Evolutionary conservation across 2,797 vertebrate genomes (phyloP).

Genomic region (Parauchenoglanis punctatus): DNA sequence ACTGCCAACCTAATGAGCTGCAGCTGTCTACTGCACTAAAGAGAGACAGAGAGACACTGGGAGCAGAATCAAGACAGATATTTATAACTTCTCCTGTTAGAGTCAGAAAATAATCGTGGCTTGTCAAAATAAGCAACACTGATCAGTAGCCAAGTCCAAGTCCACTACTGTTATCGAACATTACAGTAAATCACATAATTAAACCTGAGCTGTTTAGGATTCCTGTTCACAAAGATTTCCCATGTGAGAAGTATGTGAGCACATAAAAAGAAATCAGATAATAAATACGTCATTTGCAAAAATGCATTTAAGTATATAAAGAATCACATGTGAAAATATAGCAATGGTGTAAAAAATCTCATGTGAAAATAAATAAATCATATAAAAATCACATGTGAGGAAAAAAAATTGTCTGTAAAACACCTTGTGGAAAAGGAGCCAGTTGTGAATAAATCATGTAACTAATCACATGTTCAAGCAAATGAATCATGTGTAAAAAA

Average conservation of each 20-base stretch:
- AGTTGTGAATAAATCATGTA: too few relatives aligned
- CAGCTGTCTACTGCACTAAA: slow-evolving; percentile 68
- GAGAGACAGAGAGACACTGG: slow-evolving; percentile 9
- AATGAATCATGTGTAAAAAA: too few relatives aligned
- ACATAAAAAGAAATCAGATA: neutral
- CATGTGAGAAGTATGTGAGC: neutral
- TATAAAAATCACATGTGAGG: neutral
- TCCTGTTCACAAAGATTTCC: neutral
- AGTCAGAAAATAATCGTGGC: slow-evolving; percentile 28
- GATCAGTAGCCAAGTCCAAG: neutral
- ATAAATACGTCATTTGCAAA: too few relatives aligned
- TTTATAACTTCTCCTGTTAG: slow-evolving; percentile 59
- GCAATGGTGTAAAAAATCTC: neutral
- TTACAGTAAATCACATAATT: neutral
- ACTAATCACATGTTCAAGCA: too few relatives aligned
- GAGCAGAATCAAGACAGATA: slow-evolving; percentile 71
- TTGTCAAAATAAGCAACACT: slow-evolving; percentile 19
- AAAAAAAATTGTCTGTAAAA: too few relatives aligned
- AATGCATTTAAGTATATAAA: too few relatives aligned
- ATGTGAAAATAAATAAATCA: neutral
- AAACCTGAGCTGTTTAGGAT: neutral
- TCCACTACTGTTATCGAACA: neutral
- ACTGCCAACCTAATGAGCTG: slow-evolving; percentile 74
- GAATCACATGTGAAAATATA: too few relatives aligned
- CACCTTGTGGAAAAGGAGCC: too few relatives aligned